Evolutionary conservation across 2,888 invertebrate species (phyloP).

Genomic region (Caenorhabditis panamensis): DNA sequence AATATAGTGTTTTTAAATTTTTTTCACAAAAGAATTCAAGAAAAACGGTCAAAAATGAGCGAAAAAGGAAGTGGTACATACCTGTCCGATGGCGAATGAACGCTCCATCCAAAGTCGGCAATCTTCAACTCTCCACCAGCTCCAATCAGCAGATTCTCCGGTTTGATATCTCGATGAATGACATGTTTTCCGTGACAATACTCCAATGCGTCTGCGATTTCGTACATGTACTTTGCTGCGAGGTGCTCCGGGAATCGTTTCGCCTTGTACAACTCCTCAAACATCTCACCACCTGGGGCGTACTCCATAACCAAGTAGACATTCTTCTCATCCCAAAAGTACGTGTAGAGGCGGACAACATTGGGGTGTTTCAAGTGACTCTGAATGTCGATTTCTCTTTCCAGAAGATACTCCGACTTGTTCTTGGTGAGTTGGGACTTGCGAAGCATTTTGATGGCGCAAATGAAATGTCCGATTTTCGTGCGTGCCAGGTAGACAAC

Average conservation of each 20-base stretch:
- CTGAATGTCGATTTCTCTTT: constrained; percentile 97
- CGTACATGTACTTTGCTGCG: constrained; percentile 80
- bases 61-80: no score
- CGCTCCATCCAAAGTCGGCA: constrained; percentile 82
- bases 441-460: constrained; percentile 84
- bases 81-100: constrained; percentile 81
- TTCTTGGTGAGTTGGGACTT: constrained; percentile 92
- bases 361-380: constrained; percentile 83
- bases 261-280: constrained; percentile 76
- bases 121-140: constrained; percentile 80
- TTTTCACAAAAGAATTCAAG: no score
- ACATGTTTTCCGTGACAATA: constrained; percentile 81
- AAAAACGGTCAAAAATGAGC: no score
- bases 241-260: constrained; percentile 78
- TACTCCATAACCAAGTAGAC: constrained; percentile 82
- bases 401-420: constrained; percentile 93
- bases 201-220: constrained; percentile 81
- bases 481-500: constrained; percentile 96
- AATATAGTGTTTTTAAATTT: no score
- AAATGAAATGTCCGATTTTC: constrained; percentile 83
- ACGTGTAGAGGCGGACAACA: constrained; percentile 81
- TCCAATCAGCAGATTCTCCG: constrained; percentile 80
- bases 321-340: constrained; percentile 81
- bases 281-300: constrained; percentile 80
- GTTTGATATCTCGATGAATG: constrained; percentile 81